Evolutionary conservation across 2,113 vertebrate genomes (phyloP).

Genomic region (Propithecus coquereli): DNA sequence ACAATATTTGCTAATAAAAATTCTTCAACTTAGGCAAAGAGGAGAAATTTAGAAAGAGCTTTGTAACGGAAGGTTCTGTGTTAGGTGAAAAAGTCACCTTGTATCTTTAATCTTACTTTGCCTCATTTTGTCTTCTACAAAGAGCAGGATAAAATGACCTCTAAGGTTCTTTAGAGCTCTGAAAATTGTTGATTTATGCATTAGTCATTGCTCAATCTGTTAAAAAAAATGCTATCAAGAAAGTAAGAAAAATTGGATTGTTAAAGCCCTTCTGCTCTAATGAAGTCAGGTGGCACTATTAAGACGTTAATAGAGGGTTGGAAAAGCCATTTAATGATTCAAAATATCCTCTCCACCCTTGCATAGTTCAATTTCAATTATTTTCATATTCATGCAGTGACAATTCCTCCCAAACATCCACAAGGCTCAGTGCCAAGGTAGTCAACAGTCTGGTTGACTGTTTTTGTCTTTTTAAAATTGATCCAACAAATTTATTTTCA

Average conservation of each 20-base stretch:
- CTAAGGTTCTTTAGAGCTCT: not conserved
- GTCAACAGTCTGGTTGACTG: conserved; percentile 48
- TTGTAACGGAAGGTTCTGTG: not conserved
- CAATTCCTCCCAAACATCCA: conserved; percentile 24
- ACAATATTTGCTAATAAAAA: conserved; percentile 20
- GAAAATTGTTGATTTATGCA: conserved; percentile 26
- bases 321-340: not conserved
- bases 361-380: conserved; percentile 48
- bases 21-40: not conserved
- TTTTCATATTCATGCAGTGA: conserved; percentile 39
- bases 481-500: conserved; percentile 67
- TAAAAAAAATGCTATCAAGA: conserved; percentile 13
- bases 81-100: not conserved
- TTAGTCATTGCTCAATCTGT: conserved; percentile 3
- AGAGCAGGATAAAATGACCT: conserved; percentile 16
- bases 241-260: conserved; percentile 29
- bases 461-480: conserved; percentile 67
- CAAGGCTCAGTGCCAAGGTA: conserved; percentile 55
- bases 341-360: not conserved
- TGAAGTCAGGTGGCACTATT: conserved; percentile 45
- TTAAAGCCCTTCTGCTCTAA: not conserved
- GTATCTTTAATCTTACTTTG: not conserved
- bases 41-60: not conserved
- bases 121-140: not conserved
- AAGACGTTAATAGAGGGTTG: not conserved